Evolutionary conservation across 2,888 invertebrate genomes (phyloP), one percentile per base, ranked within the genome.

Genomic region (Drosophila melanosoma): DNA sequence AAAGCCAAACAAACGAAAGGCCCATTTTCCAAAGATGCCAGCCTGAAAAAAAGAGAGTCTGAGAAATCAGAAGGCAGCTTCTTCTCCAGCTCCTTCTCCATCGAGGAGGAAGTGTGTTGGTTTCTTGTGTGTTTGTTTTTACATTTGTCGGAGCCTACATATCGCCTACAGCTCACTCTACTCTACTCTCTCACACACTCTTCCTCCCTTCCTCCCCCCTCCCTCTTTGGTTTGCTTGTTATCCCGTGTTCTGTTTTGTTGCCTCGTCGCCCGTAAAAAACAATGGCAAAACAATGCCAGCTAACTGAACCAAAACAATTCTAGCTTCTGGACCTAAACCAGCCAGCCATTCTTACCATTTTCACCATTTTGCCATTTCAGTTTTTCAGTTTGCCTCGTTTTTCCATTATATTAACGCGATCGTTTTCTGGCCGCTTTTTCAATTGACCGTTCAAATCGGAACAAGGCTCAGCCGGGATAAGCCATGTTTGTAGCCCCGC

Each of bases 381-480:
- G 52, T 51, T 42, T 42, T 36, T 67, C 52, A 10, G 35, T 0
- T 36, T 35, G n/a, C 63, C 56, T 69, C 68, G 61, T 64, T 67
- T 62, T 62, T 4, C 51, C 32, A 64, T 73, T 79, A 76, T 80
- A 75, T 79, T 70, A 67, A 58, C 69, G 62, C 71, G 87, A 84
- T 89, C 84, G 85, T 83, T 84, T 83, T 58, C 77, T 79, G 87
- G 81, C 65, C 83, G 82, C 83, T 79, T 88, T 90, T 90, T 90
- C 92, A 91, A 92, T 92, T 91, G 91, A 92, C 92, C 92, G 83
- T 90, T 83, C 75, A 86, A 82, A 84, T 88, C 85, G 90, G 85
- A 89, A 91, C 91, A 91, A 80, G 91, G 91, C 87, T 91, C 80
- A 91, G 87, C 90, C 74, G 42, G 87, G 91, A 90, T 91, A 84